phyloP scores from a whole-genome alignment of 2,113 vertebrate species.

The Mustela lutreola region DNA sequence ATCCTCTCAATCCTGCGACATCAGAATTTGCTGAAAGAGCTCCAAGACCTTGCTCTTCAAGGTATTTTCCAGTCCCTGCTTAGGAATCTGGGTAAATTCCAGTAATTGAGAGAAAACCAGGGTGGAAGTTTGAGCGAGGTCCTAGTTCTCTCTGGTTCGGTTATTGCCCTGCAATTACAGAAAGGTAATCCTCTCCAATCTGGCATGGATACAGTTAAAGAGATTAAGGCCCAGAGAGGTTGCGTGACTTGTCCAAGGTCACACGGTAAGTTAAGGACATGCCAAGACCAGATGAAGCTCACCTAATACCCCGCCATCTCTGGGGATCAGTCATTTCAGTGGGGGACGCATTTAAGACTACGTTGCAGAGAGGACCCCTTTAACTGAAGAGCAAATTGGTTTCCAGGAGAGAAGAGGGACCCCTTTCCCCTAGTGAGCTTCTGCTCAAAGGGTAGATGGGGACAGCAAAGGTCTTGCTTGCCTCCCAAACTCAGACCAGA shows the following conservation, averaged over 20 bases:
- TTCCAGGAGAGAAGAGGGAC: neutral
- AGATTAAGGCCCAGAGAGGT: neutral
- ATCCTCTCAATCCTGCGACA: constrained; percentile 95
- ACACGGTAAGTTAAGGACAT: neutral
- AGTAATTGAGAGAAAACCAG: neutral
- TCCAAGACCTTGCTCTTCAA: constrained; percentile 94
- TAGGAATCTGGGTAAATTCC: neutral
- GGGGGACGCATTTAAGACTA: neutral
- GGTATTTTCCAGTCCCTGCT: constrained; percentile 87
- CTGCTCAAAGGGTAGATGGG: neutral
- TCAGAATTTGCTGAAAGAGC: constrained; percentile 94
- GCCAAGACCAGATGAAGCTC: neutral
- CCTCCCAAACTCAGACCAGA: neutral
- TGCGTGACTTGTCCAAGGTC: neutral
- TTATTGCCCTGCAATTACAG: neutral
- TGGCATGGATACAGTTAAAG: neutral
- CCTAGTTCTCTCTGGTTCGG: neutral
- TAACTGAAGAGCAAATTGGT: neutral
- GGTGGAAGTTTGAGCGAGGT: neutral
- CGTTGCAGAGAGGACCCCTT: neutral
- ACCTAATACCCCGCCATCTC: fast-evolving
- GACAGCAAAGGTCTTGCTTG: neutral
- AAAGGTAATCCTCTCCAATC: neutral
- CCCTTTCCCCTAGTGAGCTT: neutral
- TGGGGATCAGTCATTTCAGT: neutral